phyloP scores from a whole-genome alignment of 2,888 invertebrate genomes.

The Capitulum mitella region DNA sequence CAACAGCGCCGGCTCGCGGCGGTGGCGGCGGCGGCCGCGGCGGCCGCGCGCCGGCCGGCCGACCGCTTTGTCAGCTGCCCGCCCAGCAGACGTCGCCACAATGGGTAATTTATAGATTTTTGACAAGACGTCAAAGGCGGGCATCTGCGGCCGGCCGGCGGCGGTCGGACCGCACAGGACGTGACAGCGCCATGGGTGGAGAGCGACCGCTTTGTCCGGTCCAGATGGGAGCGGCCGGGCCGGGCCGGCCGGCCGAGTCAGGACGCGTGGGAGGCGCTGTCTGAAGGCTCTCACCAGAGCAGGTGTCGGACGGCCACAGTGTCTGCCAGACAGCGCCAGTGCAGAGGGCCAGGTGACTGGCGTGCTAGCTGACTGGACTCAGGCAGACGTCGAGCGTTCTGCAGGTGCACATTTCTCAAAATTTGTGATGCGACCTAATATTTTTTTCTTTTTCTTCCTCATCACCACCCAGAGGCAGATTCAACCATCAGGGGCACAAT shows the following conservation, averaged over 20 bases:
- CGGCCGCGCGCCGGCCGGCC: not conserved
- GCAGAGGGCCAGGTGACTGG: no score
- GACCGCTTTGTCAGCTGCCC: not conserved
- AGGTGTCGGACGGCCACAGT: no score
- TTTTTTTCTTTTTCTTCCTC: no score
- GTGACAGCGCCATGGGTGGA: not conserved
- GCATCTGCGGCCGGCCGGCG: not conserved
- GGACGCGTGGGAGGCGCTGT: no score
- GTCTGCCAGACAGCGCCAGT: no score
- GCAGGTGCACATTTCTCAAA: no score
- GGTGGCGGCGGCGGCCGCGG: no score
- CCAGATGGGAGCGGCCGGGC: not conserved
- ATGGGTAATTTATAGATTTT: slow-evolving; percentile 22
- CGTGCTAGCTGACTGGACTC: no score
- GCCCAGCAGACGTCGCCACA: not conserved
- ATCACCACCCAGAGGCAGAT: no score
- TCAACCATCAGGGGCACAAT: no score
- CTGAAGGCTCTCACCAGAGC: not conserved
- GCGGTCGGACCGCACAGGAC: not conserved
- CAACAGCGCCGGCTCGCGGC: not conserved
- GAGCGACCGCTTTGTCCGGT: not conserved
- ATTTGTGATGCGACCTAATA: no score
- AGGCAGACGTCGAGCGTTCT: no score
- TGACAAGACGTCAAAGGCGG: slow-evolving; percentile 3
- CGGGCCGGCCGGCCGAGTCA: not conserved